phyloP scores from a whole-genome alignment of 1,140 invertebrate species.

The Phthorimaea operculella region DNA sequence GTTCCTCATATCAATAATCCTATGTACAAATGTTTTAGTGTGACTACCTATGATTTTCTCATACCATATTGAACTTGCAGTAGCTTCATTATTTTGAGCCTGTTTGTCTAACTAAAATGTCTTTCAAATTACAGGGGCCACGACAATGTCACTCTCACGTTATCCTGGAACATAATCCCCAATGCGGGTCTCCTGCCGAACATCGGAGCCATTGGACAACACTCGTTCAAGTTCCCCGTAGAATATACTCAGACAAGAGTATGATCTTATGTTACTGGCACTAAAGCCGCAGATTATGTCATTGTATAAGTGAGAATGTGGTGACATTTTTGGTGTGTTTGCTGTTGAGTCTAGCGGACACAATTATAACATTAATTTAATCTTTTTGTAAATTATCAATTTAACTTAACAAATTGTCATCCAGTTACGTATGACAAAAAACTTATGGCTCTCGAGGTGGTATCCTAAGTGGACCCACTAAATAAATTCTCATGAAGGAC shows the following conservation, averaged over 20 bases:
- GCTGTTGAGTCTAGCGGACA: too few species aligned
- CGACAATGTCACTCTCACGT: slow-evolving; percentile 91
- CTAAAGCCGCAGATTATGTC: slow-evolving; percentile 2
- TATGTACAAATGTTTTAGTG: neutral
- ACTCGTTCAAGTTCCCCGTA: slow-evolving; percentile 89
- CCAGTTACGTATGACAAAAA: too few species aligned
- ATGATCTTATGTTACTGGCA: slow-evolving; percentile 56
- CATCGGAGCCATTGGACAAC: slow-evolving; percentile 82
- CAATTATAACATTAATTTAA: too few species aligned
- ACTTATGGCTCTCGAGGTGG: too few species aligned
- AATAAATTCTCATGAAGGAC: too few species aligned
- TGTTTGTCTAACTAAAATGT: slow-evolving; percentile 2
- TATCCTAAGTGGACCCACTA: too few species aligned
- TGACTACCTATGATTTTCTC: too few species aligned
- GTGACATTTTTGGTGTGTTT: slow-evolving; percentile 5
- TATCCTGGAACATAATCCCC: slow-evolving; percentile 98
- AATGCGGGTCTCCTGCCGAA: slow-evolving; percentile 95
- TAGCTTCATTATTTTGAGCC: too few species aligned
- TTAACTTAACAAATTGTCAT: too few species aligned
- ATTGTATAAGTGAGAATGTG: slow-evolving; percentile 17
- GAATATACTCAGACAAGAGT: slow-evolving; percentile 86
- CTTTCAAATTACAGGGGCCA: slow-evolving; percentile 80
- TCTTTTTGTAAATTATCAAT: too few species aligned
- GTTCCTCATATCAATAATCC: slow-evolving; percentile 16
- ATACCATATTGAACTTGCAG: too few species aligned